Evolutionary conservation across 2,888 invertebrate genomes (phyloP).

Genomic region (Agonopterix alstromeriana): DNA sequence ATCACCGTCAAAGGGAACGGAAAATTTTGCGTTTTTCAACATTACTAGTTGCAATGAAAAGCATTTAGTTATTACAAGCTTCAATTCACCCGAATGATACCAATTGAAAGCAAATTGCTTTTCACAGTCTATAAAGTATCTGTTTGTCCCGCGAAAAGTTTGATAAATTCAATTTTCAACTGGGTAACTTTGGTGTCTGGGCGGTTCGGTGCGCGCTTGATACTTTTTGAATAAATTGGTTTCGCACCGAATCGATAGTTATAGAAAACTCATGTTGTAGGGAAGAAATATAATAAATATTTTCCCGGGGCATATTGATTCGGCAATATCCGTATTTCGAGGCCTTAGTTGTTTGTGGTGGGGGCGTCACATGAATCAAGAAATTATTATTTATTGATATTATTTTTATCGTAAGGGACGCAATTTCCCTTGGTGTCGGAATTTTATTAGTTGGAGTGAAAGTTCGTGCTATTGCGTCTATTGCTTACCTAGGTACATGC

Average conservation of each 20-base stretch:
- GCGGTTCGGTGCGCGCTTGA: slow-evolving; percentile 62
- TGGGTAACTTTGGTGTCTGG: slow-evolving; percentile 61
- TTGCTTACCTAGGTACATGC: too few species aligned
- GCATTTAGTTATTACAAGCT: slow-evolving; percentile 36
- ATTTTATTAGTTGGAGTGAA: too few species aligned
- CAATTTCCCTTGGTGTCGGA: slow-evolving; percentile 1
- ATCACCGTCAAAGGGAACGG: not conserved
- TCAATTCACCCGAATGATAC: slow-evolving; percentile 48
- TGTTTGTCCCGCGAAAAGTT: slow-evolving; percentile 68
- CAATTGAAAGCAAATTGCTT: slow-evolving; percentile 67
- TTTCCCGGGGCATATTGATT: slow-evolving; percentile 36
- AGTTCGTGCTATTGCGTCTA: too few species aligned
- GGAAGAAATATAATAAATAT: slow-evolving; percentile 30
- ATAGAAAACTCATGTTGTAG: slow-evolving; percentile 38
- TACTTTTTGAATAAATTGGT: slow-evolving; percentile 71
- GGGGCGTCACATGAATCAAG: slow-evolving; percentile 21
- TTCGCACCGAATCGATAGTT: slow-evolving; percentile 49
- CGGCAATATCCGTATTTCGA: slow-evolving; percentile 35
- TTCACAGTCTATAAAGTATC: slow-evolving; percentile 70
- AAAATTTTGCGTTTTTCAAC: not conserved
- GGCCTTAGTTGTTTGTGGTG: slow-evolving; percentile 24
- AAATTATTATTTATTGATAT: slow-evolving; percentile 24
- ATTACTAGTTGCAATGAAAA: slow-evolving; percentile 9
- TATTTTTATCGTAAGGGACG: slow-evolving; percentile 8
- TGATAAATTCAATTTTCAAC: slow-evolving; percentile 71